phyloP scores from a whole-genome alignment of 2,797 vertebrate genomes.

The Muscicapa comitata region DNA sequence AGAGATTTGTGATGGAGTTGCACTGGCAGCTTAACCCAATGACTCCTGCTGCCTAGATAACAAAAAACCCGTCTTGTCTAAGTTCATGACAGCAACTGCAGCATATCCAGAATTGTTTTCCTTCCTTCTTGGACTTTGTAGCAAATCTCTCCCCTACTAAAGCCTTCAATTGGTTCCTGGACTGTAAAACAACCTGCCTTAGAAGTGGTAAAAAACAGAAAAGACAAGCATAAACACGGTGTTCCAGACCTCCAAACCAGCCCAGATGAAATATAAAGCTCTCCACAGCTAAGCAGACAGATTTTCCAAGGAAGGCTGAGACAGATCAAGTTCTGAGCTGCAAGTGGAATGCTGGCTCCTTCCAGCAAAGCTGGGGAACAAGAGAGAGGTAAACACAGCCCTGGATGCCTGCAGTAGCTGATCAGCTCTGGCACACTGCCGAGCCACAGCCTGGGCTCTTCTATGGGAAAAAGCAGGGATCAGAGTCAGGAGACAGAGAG shows the following conservation, averaged over 20 bases:
- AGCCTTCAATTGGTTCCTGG: neutral
- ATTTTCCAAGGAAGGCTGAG: constrained; percentile 13
- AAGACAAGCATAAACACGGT: neutral
- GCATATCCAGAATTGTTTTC: neutral
- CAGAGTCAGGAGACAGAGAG: neutral
- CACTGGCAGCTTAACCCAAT: constrained; percentile 59
- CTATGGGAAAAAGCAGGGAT: neutral
- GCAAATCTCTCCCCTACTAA: neutral
- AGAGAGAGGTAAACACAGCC: neutral
- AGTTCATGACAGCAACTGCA: constrained; percentile 28
- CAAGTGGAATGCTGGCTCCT: fast-evolving
- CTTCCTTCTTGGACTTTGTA: neutral
- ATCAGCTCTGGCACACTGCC: fast-evolving
- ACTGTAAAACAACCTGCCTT: neutral
- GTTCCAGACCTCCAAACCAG: constrained; percentile 17
- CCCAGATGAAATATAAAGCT: constrained; percentile 19
- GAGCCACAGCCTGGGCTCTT: neutral
- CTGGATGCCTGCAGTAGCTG: neutral
- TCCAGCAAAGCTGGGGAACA: neutral
- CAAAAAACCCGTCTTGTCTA: neutral
- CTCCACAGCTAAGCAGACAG: neutral
- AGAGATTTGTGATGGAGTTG: constrained; percentile 27
- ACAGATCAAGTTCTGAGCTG: neutral
- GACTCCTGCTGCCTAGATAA: constrained; percentile 55
- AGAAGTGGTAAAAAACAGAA: neutral